Base-by-base conservation (phyloP, 2,888 invertebrate genomes). In the Loripinus fragilis region DNA sequence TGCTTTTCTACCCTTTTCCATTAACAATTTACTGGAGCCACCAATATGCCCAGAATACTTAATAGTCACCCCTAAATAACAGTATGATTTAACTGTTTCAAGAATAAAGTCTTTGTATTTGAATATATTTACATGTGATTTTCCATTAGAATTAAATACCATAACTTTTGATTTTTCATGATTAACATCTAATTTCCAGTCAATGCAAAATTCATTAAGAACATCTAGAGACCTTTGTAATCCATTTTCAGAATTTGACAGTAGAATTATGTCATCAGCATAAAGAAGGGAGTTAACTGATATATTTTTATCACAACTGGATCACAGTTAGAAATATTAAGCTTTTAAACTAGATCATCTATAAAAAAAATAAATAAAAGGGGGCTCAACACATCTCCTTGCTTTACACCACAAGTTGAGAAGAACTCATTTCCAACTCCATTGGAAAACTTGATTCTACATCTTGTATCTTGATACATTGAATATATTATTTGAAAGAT, bases 241-340 rank as follows among this genome's bases (percentile, higher is more conserved):
- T 15, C 74, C 78, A 20, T 48, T 8, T 33, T 65, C 35, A 17
- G 65, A 69, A 10, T 69, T 42, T 23, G 66, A 74, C 30, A 78
- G n/a, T 17, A 78, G 28, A 15, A 74, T 66, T 20, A 74, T 45
- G 52, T 70, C 73, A 60, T 73, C 73, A 48, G 73, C 70, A 55
- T 69, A 78, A 15, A 70, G 35, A 15, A 77, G 23, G 23, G 33
- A 45, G 42, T 65, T 72, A 45, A 64, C 12, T 17, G 60, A 35
- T 1, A 42, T 20, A 5, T 64, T 41, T 2, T 52, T 52, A 28
- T 65, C n/a, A 35, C 17, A 25, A 72, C 25, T 5, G 72, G 72
- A n/a, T 71, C 67, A 35, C 23, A 35, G 8, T 55, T 23, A n/a
- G 23, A 2, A 23, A 1, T 33, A 33, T 35, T 3, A 1, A 68